Conservation (phyloP, 1,140 invertebrate species). For the Drosophila truncata region DNA sequence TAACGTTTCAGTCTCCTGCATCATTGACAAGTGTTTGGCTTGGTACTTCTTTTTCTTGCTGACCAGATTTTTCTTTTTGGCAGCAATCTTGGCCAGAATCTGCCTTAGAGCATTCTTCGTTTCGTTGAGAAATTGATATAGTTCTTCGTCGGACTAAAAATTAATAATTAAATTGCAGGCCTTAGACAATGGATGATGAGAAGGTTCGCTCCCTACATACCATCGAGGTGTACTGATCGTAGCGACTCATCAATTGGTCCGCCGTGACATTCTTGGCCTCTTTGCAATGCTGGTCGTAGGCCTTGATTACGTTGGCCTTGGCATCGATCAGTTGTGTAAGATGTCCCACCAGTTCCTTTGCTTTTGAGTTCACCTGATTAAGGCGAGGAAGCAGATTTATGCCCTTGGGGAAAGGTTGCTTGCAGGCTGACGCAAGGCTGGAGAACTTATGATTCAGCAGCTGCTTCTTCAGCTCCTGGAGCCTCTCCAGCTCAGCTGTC, state of each 20-base stretch:
- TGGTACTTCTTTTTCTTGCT: not conserved
- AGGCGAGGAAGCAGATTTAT: not conserved
- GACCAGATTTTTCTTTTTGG: not conserved
- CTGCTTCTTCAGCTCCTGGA: not conserved
- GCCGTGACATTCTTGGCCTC: not conserved
- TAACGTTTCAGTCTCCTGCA: not conserved
- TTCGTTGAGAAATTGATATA: not conserved
- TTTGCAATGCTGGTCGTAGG: not conserved
- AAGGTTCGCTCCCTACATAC: not conserved
- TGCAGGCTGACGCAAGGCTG: not conserved
- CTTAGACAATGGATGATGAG: not conserved
- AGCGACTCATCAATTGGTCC: too few species aligned
- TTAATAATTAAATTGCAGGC: not conserved
- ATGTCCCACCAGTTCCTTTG: not conserved
- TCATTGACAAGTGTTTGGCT: not conserved
- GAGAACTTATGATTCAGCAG: not conserved
- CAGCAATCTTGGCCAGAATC: not conserved
- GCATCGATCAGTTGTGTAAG: not conserved
- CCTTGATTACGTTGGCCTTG: not conserved
- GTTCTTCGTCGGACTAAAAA: not conserved
- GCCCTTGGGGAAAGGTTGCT: not conserved
- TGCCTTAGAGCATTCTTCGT: not conserved
- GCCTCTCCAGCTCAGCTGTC: not conserved
- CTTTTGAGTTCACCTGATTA: not conserved
- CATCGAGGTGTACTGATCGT: not conserved